Evolutionary conservation across 2,113 vertebrate species (phyloP).

Genomic region (Odontophorus gujanensis): DNA sequence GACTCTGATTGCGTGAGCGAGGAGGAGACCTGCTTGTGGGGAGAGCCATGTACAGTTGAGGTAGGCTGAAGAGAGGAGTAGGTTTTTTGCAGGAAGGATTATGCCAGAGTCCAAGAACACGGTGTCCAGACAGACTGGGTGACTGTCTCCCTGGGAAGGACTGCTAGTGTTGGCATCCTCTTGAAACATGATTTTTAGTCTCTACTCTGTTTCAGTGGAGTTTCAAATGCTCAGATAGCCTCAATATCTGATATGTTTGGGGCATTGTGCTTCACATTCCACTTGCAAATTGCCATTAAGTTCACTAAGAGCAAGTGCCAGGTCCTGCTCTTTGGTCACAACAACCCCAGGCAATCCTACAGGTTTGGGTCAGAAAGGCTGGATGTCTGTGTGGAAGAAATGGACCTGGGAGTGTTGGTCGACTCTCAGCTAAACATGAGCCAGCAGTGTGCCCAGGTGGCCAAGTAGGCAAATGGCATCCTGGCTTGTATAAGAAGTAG

Average conservation of each 20-base stretch:
- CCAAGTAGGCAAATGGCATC: no score
- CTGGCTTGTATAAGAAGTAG: no score
- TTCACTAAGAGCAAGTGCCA: no score
- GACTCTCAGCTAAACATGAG: no score
- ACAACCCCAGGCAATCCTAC: no score
- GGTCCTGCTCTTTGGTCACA: no score
- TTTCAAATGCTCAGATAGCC: neutral
- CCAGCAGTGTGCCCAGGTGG: no score
- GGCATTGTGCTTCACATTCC: neutral
- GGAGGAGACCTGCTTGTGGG: neutral
- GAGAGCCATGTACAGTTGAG: neutral
- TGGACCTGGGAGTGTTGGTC: no score
- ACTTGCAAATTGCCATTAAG: neutral
- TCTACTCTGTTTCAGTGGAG: neutral
- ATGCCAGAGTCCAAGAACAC: neutral
- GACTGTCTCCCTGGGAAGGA: neutral
- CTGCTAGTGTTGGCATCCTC: neutral
- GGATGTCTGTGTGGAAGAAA: no score
- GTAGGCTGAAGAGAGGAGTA: neutral
- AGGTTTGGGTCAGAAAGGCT: no score
- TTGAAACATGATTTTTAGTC: neutral
- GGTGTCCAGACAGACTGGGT: neutral
- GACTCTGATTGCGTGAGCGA: neutral
- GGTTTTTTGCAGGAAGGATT: neutral
- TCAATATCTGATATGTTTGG: neutral